Percentiles rank a stretch among this genome's conserved stretches.
Conservation (phyloP, 1,140 invertebrate species). For the Centruroides vittatus region DNA sequence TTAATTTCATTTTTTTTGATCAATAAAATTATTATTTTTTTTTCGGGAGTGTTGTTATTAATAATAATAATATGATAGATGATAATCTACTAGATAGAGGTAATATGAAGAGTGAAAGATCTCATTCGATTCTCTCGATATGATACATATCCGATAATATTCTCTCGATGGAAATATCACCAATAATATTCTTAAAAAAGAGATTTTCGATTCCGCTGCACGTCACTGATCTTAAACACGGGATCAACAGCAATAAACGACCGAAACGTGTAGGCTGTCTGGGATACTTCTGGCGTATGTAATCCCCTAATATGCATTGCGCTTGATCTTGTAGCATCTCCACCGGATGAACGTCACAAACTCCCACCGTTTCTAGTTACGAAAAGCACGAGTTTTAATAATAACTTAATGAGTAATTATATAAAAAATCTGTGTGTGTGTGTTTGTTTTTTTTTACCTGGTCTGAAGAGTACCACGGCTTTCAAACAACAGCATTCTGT, state of each 20-base stretch:
- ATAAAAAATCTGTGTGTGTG: not conserved
- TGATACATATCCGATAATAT: conserved; percentile 79
- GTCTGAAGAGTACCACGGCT: conserved; percentile 72
- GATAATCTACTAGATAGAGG: no score
- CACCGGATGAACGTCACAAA: conserved; percentile 52
- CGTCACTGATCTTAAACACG: conserved; percentile 50
- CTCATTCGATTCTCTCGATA: not conserved
- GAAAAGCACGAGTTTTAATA: not conserved
- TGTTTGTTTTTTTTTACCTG: conserved; percentile 25
- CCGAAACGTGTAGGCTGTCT: conserved; percentile 55
- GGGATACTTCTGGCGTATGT: conserved; percentile 49
- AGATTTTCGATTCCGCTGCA: conserved; percentile 66
- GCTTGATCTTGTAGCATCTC: conserved; percentile 64
- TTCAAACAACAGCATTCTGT: conserved; percentile 76
- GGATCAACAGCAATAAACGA: conserved; percentile 60
- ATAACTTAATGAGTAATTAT: no score
- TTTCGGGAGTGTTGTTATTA: no score
- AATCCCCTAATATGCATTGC: conserved; percentile 57
- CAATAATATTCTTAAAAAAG: conserved; percentile 82
- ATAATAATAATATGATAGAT: no score
- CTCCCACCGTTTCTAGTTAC: conserved; percentile 2
- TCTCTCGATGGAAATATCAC: conserved; percentile 67
- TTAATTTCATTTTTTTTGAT: no score
- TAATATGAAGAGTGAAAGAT: no score
- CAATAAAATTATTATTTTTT: no score